Base-by-base conservation (phyloP, 2,888 invertebrate species). In the Eupithecia inturbata region DNA sequence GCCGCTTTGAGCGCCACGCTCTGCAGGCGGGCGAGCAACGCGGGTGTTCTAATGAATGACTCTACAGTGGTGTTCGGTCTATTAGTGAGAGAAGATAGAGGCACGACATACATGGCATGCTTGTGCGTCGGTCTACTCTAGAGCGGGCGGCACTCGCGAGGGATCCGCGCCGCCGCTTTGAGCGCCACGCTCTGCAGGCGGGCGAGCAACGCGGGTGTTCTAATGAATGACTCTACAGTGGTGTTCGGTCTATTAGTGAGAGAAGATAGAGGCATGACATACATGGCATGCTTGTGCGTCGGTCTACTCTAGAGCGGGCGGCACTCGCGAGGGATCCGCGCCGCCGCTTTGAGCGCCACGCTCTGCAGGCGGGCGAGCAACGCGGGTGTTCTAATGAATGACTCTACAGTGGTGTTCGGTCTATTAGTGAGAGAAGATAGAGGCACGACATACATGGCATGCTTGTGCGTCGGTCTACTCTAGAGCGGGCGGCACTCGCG, bases 361-460 rank as follows among this genome's bases (percentile, higher is more conserved):
- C 57, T 57, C 26, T 57, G 57, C 26, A 57, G 57, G 57, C 57
- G 57, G 57, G 4, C 4, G 57, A 57, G 5, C 26, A 57, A 57
- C 26, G 57, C n/a, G n/a, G n/a, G n/a, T n/a, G n/a, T n/a, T n/a
- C n/a, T n/a, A n/a, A n/a, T n/a, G n/a, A n/a, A n/a, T n/a, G n/a
- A n/a, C n/a, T n/a, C n/a, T n/a, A n/a, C n/a, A n/a, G n/a, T n/a
- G n/a, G n/a, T n/a, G n/a, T n/a, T n/a, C n/a, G n/a, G n/a, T n/a
- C n/a, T n/a, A n/a, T n/a, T n/a, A n/a, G n/a, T n/a, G 57, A 26
- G 57, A 57, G 57, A 26, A 57, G 57, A 57, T 26, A 26, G 57
- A 57, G 57, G 57, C 57, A 57, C 57, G 57, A 57, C 57, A 57
- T 57, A 57, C 57, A 57, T 57, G 57, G 26, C 22, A 53, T 53